These are phyloP conservation scores for Cottus gobio DNA, from an alignment of 2,113 vertebrate genomes.

Conservation along the genomic window DNA sequence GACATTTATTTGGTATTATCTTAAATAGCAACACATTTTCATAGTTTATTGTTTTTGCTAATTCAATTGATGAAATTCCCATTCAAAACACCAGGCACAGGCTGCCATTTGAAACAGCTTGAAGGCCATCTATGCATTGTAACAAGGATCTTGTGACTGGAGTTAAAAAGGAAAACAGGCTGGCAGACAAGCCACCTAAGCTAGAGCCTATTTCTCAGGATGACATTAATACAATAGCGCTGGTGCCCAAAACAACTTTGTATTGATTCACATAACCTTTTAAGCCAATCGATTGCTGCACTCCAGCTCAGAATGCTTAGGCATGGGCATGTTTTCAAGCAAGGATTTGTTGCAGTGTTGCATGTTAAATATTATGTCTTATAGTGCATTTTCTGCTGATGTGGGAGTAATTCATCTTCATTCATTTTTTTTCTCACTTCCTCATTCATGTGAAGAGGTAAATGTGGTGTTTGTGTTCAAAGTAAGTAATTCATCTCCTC, in stretches of 20 bases:
- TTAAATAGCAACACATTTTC: not conserved
- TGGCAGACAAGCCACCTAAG: constrained; percentile 78
- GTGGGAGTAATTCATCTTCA: constrained; percentile 28
- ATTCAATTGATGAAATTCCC: not conserved
- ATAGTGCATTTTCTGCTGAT: constrained; percentile 28
- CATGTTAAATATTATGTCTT: constrained; percentile 60
- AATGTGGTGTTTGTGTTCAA: constrained; percentile 13
- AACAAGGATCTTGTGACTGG: constrained; percentile 59
- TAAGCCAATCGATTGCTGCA: constrained; percentile 81
- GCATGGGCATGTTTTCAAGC: constrained; percentile 69
- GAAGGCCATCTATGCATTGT: constrained; percentile 36
- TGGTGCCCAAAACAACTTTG: constrained; percentile 83
- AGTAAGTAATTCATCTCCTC: not conserved
- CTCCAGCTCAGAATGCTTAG: constrained; percentile 74
- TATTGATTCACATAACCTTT: constrained; percentile 83
- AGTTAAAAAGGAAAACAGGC: constrained; percentile 76
- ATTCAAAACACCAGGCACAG: constrained; percentile 16
- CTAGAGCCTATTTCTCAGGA: constrained; percentile 81
- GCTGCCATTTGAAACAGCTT: constrained; percentile 42
- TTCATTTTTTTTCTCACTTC: not conserved
- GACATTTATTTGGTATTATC: not conserved
- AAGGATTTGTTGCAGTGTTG: constrained; percentile 67
- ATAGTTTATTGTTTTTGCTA: not conserved
- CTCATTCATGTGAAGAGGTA: constrained; percentile 10
- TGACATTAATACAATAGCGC: constrained; percentile 83